Conservation (phyloP, 2,113 vertebrate species). For the Ailuropoda melanoleuca region DNA sequence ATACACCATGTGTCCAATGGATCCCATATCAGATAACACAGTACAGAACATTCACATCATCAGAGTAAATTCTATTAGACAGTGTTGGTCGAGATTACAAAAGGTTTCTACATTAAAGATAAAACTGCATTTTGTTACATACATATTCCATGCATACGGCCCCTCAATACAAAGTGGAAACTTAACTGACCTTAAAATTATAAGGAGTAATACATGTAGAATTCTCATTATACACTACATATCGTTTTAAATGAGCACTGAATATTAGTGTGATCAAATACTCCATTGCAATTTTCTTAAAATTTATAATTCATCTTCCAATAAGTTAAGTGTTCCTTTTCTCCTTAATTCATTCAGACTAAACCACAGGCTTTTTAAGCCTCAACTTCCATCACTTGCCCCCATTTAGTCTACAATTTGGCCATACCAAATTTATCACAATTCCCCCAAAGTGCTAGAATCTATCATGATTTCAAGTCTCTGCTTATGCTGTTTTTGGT, state of each 20-base stretch:
- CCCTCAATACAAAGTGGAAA: constrained; percentile 28
- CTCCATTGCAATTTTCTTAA: not conserved
- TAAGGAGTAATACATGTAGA: not conserved
- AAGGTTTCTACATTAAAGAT: constrained; percentile 45
- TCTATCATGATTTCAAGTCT: not conserved
- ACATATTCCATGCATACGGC: not conserved
- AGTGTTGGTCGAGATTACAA: not conserved
- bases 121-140: constrained; percentile 62
- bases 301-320: not conserved
- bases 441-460: not conserved
- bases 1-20: not conserved
- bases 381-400: not conserved
- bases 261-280: not conserved
- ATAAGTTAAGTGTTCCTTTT: not conserved
- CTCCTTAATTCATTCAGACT: not conserved
- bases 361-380: not conserved
- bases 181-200: constrained; percentile 60
- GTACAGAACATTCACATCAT: not conserved
- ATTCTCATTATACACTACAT: not conserved
- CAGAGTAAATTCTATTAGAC: not conserved
- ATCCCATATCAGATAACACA: not conserved
- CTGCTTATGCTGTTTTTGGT: not conserved
- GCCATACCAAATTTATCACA: not conserved
- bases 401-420: not conserved
- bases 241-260: constrained; percentile 55